phyloP scores from a whole-genome alignment of 2,888 invertebrate species.

The Drosophila birchii region DNA sequence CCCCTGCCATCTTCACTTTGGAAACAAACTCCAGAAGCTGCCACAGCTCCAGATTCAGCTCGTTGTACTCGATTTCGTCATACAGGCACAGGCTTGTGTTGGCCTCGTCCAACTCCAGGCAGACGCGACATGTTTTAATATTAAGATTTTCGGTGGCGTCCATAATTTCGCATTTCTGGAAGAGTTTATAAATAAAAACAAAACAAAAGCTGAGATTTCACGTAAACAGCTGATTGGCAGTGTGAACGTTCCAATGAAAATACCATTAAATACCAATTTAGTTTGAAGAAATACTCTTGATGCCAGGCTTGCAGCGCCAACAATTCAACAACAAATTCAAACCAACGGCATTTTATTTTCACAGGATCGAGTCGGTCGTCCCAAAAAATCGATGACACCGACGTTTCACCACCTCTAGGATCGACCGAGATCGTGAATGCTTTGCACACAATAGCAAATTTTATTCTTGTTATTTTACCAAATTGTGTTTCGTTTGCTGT shows the following conservation, averaged over 20 bases:
- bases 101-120: conserved; percentile 64
- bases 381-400: too few relatives aligned
- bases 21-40: conserved; percentile 73
- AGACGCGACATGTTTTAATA: conserved; percentile 73
- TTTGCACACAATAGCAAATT: conserved; percentile 15
- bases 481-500: conserved; percentile 15
- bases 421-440: conserved; percentile 11
- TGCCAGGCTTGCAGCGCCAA: conserved; percentile 18
- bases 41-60: conserved; percentile 64
- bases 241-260: neutral
- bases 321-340: conserved; percentile 58
- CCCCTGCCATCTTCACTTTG: conserved; percentile 69
- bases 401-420: conserved; percentile 21
- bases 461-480: conserved; percentile 17
- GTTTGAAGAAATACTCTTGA: too few relatives aligned
- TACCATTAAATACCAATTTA: neutral
- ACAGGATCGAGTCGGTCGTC: too few relatives aligned
- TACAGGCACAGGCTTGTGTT: conserved; percentile 65
- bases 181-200: neutral
- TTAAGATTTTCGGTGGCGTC: conserved; percentile 2
- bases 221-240: neutral
- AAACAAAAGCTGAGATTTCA: too few relatives aligned
- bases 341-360: conserved; percentile 80
- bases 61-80: conserved; percentile 75
- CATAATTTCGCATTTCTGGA: conserved; percentile 8